Percentiles rank a stretch among this genome's conserved stretches.
phyloP scores from a whole-genome alignment of 2,113 vertebrate species.

The Colinus virginianus region DNA sequence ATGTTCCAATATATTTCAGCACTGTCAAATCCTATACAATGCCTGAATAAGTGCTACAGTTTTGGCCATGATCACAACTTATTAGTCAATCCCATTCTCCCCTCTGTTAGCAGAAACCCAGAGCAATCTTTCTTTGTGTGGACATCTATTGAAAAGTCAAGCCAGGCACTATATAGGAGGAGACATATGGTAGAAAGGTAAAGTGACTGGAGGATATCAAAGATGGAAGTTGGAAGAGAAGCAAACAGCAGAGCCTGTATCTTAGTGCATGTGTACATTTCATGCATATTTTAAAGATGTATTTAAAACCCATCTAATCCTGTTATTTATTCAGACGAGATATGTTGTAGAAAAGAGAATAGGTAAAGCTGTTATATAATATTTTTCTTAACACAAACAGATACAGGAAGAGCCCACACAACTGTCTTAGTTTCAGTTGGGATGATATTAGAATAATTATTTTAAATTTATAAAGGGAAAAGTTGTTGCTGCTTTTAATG shows the following conservation, averaged over 20 bases:
- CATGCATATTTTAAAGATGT: not conserved
- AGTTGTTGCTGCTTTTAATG: not conserved
- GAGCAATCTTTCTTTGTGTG: not conserved
- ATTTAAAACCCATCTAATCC: not conserved
- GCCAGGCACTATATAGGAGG: not conserved
- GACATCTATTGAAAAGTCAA: not conserved
- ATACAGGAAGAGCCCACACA: not conserved
- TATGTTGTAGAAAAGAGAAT: not conserved
- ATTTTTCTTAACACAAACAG: not conserved
- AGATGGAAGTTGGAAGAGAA: not conserved
- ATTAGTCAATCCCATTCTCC: not conserved
- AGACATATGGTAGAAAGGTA: not conserved
- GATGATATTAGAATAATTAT: not conserved
- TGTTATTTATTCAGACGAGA: not conserved
- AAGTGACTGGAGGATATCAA: not conserved
- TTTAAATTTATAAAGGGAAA: not conserved
- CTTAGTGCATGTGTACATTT: fast-evolving
- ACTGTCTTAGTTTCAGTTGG: not conserved
- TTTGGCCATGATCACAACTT: not conserved
- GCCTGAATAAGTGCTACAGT: not conserved
- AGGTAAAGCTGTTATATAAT: not conserved
- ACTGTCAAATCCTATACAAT: not conserved
- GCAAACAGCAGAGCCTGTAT: not conserved
- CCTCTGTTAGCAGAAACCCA: not conserved
- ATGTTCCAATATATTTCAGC: not conserved